Base-by-base conservation (phyloP, 2,888 invertebrate genomes). In the Amphipoea oculea region DNA sequence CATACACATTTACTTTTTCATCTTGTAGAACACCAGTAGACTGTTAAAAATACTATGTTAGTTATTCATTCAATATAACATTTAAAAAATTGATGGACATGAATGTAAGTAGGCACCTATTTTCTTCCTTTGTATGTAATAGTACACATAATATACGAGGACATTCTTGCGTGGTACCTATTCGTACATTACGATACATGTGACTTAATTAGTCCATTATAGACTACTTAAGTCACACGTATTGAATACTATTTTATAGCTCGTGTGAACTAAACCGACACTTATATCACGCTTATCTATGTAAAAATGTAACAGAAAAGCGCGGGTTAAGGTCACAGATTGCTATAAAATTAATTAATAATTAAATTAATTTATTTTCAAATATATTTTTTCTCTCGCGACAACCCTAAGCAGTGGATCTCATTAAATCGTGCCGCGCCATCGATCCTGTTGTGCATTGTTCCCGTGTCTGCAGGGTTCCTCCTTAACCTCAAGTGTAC, bases 391-490 rank as follows among this genome's bases (percentile, higher is more conserved):
- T 12, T 1, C 4, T n/a, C 1, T 29, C n/a, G 73, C 14, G 60
- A 5, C 81, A 85, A 1, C 86, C 85, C 78, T 86, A 66, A 57
- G 36, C 77, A 17, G 36, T 76, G 54, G 75, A 72, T 87, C 86
- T 90, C 90, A 87, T 89, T 89, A 90, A 87, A 90, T 81, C 85
- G 66, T 86, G 84, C 82, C 90, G 85, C 88, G 42, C 71, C 87
- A 87, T 85, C 77, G 79, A 79, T 79, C 81, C 62, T 69, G 69
- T 77, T 77, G 73, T 76, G 79, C 69, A 83, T 85, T 87, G 78
- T 87, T 80, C 70, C 66, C 65, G 29, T 73, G 60, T 75, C 76
- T 75, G 66, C 62, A 7, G 63, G 48, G 54, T 71, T 78, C 40
- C 20, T 20, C 40, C 40, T n/a, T 4, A 45, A 66, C 69, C 69